Evolutionary conservation across 2,113 vertebrate genomes (phyloP).

Genomic region (Tamias sibiricus): DNA sequence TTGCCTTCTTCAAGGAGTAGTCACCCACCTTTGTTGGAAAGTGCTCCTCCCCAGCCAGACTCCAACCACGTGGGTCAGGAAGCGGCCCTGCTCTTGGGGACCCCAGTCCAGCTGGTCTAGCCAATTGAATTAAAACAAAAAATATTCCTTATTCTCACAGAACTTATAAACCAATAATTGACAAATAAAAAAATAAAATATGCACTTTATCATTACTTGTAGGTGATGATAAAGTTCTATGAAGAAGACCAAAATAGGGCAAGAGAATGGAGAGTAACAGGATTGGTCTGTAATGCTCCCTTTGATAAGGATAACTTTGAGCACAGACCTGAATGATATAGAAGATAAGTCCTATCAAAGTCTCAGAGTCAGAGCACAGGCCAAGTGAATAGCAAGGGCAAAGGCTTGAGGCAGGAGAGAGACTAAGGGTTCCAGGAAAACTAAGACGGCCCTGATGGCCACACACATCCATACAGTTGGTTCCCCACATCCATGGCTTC

Average conservation of each 20-base stretch:
- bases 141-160: neutral
- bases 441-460: neutral
- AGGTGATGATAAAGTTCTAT: neutral
- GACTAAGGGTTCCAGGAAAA: neutral
- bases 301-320: neutral
- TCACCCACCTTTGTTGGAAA: neutral
- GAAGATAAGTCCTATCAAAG: neutral
- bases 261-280: neutral
- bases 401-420: neutral
- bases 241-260: neutral
- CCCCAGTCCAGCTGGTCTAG: too few relatives aligned
- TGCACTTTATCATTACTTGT: too few relatives aligned
- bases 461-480: too few relatives aligned
- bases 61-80: neutral
- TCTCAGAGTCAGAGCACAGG: neutral
- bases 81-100: neutral
- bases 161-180: neutral
- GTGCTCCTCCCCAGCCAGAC: too few relatives aligned
- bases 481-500: neutral
- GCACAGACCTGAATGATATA: neutral
- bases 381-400: neutral
- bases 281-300: neutral
- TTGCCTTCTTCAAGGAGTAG: neutral
- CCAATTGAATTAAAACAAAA: neutral
- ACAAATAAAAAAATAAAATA: neutral